Evolutionary conservation across 2,797 vertebrate genomes (phyloP).

Genomic region (Coluber constrictor): DNA sequence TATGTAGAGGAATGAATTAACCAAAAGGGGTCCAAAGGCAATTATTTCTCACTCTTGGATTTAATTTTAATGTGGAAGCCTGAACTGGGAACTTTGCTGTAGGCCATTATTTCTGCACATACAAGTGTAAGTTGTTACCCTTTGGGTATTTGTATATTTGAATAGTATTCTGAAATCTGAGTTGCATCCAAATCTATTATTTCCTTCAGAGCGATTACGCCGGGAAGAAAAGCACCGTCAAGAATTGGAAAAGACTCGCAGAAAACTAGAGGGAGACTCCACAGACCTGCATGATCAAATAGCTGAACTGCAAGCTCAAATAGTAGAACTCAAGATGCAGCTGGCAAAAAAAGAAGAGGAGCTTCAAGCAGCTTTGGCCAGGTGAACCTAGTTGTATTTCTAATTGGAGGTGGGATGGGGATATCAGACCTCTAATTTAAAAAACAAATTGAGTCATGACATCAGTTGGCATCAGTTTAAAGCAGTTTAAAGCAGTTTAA

Average conservation of each 20-base stretch:
- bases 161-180: not conserved
- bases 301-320: slow-evolving; percentile 94
- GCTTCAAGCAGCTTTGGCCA: slow-evolving; percentile 89
- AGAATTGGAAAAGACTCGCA: slow-evolving; percentile 94
- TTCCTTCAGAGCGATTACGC: slow-evolving; percentile 85
- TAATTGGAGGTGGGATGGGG: not conserved
- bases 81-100: not conserved
- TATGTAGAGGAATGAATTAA: not conserved
- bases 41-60: not conserved
- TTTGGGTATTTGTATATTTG: accelerated
- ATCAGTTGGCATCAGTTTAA: slow-evolving; percentile 2
- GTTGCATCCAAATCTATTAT: slow-evolving; percentile 1
- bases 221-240: slow-evolving; percentile 93
- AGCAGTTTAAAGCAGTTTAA: not conserved
- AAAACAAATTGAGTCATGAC: not conserved
- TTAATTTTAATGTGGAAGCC: not conserved
- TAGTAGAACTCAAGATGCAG: slow-evolving; percentile 92
- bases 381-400: slow-evolving; percentile 68
- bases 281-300: slow-evolving; percentile 91
- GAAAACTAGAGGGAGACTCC: slow-evolving; percentile 94
- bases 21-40: not conserved
- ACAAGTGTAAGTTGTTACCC: not conserved
- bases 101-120: not conserved
- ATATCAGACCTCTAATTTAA: not conserved
- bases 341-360: slow-evolving; percentile 98